Base-by-base conservation (phyloP, 1,140 invertebrate species). In the Neodiprion virginianus region DNA sequence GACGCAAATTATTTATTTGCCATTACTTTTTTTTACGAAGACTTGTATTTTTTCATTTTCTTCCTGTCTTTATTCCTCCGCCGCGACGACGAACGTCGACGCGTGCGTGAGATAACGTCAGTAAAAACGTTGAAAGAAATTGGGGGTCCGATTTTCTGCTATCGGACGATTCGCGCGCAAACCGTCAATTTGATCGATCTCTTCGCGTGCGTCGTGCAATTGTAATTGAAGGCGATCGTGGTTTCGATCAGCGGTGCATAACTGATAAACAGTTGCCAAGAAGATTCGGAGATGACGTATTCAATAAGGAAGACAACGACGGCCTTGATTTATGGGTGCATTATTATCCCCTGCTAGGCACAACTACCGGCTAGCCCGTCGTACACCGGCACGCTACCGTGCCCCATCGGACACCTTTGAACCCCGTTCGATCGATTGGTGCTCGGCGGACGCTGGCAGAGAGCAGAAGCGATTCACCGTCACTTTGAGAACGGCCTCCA, bases 281-380 rank as follows among this genome's bases (percentile, higher is more conserved):
- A 69, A 66, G 53, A 14, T 47, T 49, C 61, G 70, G 71, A 73
- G 72, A 73, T 71, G 74, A 79, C 73, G 78, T 78, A 78, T 78
- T 81, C 80, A 71, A 81, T 79, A 81, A 74, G 74, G 79, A 80
- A 83, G 79, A 83, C 82, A 83, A 83, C 82, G 74, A 78, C 71
- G 69, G 68, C 48, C 40, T 47, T 83, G 82, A 83, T 83, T 83
- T 83, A 83, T 75, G 80, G 69, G 77, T 28, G 78, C 74, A 80
- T 82, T 82, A 83, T 82, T 75, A 78, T 74, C 81, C 72, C 73
- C 82, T 78, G 81, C 80, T 17, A 61, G n/a, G 53, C 53, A 61
- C 11, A 61, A 61, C 53, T 61, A 17, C 28, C 28, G 53, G 53
- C 53, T 61, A 61, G 11, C 53, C 53, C n/a, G n/a, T 61, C 53